These are phyloP conservation scores for Hemibagrus guttatus DNA, from an alignment of 2,797 vertebrate genomes.

Conservation along the genomic window DNA sequence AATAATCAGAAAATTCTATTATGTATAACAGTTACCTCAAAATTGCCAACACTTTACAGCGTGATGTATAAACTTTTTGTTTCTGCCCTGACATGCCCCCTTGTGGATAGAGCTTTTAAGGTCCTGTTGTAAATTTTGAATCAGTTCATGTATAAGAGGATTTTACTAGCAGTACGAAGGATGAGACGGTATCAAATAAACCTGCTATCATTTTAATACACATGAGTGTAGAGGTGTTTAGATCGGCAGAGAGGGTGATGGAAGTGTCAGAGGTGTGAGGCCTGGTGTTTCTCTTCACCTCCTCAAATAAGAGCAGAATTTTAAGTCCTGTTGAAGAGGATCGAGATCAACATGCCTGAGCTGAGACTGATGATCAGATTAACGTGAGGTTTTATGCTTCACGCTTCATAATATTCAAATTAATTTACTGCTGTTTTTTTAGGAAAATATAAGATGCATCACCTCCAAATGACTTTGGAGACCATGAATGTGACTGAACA, in stretches of 20 bases:
- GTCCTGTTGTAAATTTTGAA: not conserved
- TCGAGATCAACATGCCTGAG: constrained; percentile 8
- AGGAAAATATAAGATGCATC: not conserved
- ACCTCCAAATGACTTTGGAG: not conserved
- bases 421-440: not conserved
- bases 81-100: not conserved
- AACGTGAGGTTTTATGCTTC: not conserved
- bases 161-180: not conserved
- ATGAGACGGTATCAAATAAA: not conserved
- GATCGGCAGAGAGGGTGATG: constrained; percentile 13
- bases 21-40: not conserved
- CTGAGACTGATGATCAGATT: not conserved
- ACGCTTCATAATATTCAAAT: not conserved
- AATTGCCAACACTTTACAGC: not conserved
- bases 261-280: constrained; percentile 50
- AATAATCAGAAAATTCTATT: too few relatives aligned
- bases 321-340: constrained; percentile 22
- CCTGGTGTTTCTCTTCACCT: constrained; percentile 36
- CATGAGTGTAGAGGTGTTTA: not conserved
- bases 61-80: not conserved
- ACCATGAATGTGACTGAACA: not conserved
- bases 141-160: not conserved
- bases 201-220: not conserved
- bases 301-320: constrained; percentile 29
- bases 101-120: not conserved